These are phyloP conservation scores for Agrilus mali DNA, from an alignment of 2,888 invertebrate species.

Conservation along the genomic window DNA sequence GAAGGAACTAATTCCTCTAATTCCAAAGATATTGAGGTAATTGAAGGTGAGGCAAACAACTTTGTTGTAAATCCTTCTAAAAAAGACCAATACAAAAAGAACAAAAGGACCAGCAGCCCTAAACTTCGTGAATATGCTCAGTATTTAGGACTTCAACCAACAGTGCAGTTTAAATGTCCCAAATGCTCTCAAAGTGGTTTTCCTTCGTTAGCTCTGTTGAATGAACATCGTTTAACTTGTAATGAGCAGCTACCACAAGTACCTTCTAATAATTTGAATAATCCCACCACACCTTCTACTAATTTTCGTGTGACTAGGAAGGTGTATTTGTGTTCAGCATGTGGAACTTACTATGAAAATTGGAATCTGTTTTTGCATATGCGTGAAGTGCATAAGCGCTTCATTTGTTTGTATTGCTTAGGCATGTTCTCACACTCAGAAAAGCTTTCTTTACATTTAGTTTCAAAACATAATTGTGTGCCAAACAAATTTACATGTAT, in stretches of 20 bases:
- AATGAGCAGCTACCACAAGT: conserved; percentile 20
- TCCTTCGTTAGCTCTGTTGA: conserved; percentile 50
- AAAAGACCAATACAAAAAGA: conserved; percentile 3
- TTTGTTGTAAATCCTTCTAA: neutral
- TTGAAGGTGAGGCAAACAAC: neutral
- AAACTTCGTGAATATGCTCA: conserved; percentile 49
- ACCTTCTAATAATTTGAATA: conserved; percentile 8
- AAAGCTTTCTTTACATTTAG: conserved; percentile 63
- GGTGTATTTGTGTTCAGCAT: conserved; percentile 70
- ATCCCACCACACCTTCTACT: conserved; percentile 30
- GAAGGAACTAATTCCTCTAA: neutral
- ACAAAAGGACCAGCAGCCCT: conserved; percentile 7
- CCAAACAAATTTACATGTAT: conserved; percentile 54
- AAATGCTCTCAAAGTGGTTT: conserved; percentile 60
- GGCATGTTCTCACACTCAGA: conserved; percentile 73
- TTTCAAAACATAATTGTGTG: conserved; percentile 64
- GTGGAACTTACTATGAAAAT: conserved; percentile 73
- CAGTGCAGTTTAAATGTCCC: conserved; percentile 60
- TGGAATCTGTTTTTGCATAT: conserved; percentile 80
- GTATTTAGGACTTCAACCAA: conserved; percentile 57
- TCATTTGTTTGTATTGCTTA: conserved; percentile 72
- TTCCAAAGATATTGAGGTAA: conserved; percentile 6
- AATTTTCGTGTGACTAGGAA: conserved; percentile 59
- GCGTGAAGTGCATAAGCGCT: conserved; percentile 68
- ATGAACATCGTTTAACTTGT: conserved; percentile 57